Base-by-base conservation (phyloP, 2,888 invertebrate genomes). In the Eupeodes latifasciatus region DNA sequence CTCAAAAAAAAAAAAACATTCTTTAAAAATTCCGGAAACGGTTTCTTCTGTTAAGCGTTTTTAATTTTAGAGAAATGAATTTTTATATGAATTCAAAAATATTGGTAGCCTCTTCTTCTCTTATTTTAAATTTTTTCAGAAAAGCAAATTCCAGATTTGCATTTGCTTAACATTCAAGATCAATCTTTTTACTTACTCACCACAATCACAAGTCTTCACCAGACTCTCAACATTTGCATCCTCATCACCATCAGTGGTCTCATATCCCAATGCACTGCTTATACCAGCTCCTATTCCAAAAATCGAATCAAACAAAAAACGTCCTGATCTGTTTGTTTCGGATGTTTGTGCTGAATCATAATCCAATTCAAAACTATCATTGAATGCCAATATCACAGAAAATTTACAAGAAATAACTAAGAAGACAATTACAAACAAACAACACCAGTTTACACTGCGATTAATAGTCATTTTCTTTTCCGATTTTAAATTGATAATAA, bases 301-400 rank as follows among this genome's bases (percentile, higher is more conserved):
- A 85, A 97, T 94, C 44, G 96, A 95, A 92, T 97, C 96, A 92
- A 97, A 96, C 79, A 96, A 94, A 92, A 97, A 96, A 92, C 95
- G 94, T 89, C 95, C 95, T 9, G 95, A 94, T 91, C 96, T 94
- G 91, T 95, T 95, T 19, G 76, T 81, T 6, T 57, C 53, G 51
- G 67, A 36, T 34, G 55, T 19, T 55, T 57, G 51, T 36, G 6
- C 40, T 40, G 66, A n/a, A 19, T 87, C 36, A 67, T 81, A 77
- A 10, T 67, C 77, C 47, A 78, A 59, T 5, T 34, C 55, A 44
- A 69, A 69, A 11, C 85, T 81, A 27, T 27, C 47, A 81, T 88
- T 88, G 10, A 78, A 71, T 16, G 62, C 71, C 27, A 59, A 74
- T 81, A 88, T 88, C 84, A 88, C 81, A 88, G 88, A 69, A 34